Percentiles rank a stretch among this genome's conserved stretches.
These are phyloP conservation scores for Podilymbus podiceps DNA, from an alignment of 2,113 vertebrate species.

Conservation along the genomic window DNA sequence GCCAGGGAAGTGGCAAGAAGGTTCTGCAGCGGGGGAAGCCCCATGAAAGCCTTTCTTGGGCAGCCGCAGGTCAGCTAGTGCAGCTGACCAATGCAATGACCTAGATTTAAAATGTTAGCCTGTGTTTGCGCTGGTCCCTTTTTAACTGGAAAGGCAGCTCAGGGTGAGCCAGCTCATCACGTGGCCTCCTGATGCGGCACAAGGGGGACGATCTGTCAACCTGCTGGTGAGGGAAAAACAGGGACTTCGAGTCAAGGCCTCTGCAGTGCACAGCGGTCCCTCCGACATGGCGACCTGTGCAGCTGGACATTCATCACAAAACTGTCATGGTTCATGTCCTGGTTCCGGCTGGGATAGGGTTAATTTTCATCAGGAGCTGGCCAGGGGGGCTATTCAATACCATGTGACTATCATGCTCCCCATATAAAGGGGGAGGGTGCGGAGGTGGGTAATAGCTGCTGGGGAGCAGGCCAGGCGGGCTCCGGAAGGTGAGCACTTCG, in stretches of 20 bases:
- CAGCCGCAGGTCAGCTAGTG: not conserved
- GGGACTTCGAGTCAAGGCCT: not conserved
- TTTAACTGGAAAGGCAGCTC: not conserved
- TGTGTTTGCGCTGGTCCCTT: not conserved
- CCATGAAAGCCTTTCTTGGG: not conserved
- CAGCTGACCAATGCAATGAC: not conserved
- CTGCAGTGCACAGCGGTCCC: not conserved
- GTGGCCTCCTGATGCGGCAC: fast-evolving
- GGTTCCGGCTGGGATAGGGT: too few relatives aligned
- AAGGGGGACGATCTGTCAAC: not conserved
- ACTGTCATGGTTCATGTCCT: not conserved
- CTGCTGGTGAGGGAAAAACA: not conserved
- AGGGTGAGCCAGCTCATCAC: fast-evolving
- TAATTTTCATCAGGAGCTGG: too few relatives aligned
- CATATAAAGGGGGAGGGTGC: too few relatives aligned
- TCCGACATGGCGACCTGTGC: not conserved
- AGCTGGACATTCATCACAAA: not conserved
- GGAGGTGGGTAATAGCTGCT: too few relatives aligned
- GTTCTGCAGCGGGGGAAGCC: fast-evolving
- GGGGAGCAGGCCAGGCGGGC: too few relatives aligned
- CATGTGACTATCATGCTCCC: too few relatives aligned
- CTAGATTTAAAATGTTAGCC: not conserved
- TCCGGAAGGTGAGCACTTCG: too few relatives aligned
- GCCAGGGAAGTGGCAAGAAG: not conserved
- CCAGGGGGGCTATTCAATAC: too few relatives aligned